phyloP scores from a whole-genome alignment of 35 echinoderm and acorn worm genomes.

The Ophiothrix spiculata region DNA sequence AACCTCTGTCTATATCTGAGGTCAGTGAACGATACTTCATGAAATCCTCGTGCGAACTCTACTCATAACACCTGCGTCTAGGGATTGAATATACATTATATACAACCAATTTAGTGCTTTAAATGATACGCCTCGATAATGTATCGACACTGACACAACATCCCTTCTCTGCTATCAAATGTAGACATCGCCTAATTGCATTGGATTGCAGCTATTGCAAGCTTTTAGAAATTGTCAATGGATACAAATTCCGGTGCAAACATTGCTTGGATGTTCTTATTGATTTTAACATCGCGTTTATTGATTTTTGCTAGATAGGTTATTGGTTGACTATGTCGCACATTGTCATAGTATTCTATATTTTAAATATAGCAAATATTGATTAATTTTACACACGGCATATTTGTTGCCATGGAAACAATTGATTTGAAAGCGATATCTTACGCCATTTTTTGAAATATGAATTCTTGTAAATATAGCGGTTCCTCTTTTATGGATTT shows the following conservation, averaged over 20 bases:
- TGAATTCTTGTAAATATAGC: too few species aligned
- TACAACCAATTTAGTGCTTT: neutral
- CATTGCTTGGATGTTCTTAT: neutral
- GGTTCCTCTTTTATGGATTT: too few species aligned
- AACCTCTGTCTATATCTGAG: too few species aligned
- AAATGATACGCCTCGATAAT: neutral
- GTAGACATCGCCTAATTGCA: neutral
- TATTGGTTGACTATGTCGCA: neutral
- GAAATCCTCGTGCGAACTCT: neutral
- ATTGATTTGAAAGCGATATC: too few species aligned
- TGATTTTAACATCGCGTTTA: neutral
- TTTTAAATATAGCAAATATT: too few species aligned
- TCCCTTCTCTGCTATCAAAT: neutral
- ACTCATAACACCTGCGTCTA: neutral
- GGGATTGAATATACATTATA: neutral
- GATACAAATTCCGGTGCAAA: neutral
- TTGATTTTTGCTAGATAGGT: neutral
- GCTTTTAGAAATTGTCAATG: neutral
- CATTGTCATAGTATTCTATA: too few species aligned
- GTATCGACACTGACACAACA: neutral
- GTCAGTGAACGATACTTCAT: neutral
- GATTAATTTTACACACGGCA: too few species aligned
- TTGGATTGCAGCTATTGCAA: neutral
- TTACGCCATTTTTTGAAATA: too few species aligned
- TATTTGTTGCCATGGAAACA: too few species aligned